Evolutionary conservation across 2,797 vertebrate species (phyloP).

Genomic region (Pelochelys cantorii): DNA sequence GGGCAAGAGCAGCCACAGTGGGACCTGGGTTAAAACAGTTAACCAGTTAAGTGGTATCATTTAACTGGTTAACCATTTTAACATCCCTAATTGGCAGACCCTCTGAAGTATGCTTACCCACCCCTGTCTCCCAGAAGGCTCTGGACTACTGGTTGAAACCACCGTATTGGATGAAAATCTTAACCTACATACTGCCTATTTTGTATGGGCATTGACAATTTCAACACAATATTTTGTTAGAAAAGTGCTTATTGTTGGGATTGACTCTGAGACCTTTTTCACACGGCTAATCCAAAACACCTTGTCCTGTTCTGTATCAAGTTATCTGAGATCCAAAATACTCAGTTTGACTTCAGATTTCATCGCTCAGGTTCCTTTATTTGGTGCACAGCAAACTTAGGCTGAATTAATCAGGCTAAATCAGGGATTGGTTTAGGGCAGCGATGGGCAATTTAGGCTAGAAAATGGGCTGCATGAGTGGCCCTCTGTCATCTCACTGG

Average conservation of each 20-base stretch:
- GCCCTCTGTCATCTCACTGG: no score
- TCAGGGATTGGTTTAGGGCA: no score
- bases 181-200: not conserved
- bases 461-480: no score
- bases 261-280: not conserved
- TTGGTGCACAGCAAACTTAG: not conserved
- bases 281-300: not conserved
- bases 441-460: no score
- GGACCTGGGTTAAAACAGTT: no score
- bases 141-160: no score
- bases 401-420: not conserved
- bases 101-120: no score
- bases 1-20: no score
- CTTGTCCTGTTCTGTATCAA: not conserved
- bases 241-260: not conserved
- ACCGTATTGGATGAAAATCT: not conserved
- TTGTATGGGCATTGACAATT: slow-evolving; percentile 22
- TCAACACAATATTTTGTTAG: not conserved
- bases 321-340: not conserved
- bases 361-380: not conserved
- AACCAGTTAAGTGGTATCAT: no score
- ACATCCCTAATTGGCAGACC: no score
- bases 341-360: not conserved
- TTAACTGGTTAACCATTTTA: no score
- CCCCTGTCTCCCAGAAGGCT: no score